Evolutionary conservation across 2,888 invertebrate genomes (phyloP).

Genomic region (Shargacucullia verbasci): DNA sequence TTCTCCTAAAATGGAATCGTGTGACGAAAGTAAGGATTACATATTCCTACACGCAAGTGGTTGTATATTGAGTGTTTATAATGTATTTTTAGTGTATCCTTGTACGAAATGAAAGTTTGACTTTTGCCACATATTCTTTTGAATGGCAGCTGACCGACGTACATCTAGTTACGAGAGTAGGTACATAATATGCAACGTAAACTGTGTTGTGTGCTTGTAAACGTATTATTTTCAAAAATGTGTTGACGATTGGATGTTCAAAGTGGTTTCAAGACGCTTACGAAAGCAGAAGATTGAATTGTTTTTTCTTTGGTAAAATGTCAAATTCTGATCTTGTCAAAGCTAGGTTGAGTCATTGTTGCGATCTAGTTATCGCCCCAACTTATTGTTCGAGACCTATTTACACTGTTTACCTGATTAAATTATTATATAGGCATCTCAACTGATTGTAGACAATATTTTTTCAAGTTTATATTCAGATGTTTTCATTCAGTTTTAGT

Average conservation of each 20-base stretch:
- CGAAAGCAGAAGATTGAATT: conserved; percentile 72
- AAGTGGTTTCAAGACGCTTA: conserved; percentile 69
- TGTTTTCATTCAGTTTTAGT: conserved; percentile 53
- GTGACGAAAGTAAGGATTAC: conserved; percentile 68
- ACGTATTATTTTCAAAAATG: conserved; percentile 68
- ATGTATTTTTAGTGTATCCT: conserved; percentile 89
- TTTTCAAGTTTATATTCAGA: conserved; percentile 35
- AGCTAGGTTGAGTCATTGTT: conserved; percentile 88
- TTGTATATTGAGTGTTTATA: conserved; percentile 80
- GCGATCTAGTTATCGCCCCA: conserved; percentile 72
- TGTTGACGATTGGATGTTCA: conserved; percentile 59
- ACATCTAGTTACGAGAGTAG: conserved; percentile 83
- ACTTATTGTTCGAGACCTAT: conserved; percentile 67
- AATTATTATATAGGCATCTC: conserved; percentile 44
- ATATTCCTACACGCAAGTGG: conserved; percentile 64
- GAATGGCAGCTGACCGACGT: conserved; percentile 89
- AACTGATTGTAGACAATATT: conserved; percentile 23
- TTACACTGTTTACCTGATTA: conserved; percentile 68
- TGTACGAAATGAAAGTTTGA: conserved; percentile 89
- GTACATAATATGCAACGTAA: conserved; percentile 79
- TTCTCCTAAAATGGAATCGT: conserved; percentile 80
- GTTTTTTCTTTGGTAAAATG: conserved; percentile 85
- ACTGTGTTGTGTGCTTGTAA: conserved; percentile 72
- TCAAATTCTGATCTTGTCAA: conserved; percentile 88
- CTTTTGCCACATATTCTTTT: conserved; percentile 90